Percentiles rank a stretch among this genome's conserved stretches.
phyloP scores from a whole-genome alignment of 2,888 invertebrate species.

The Tanypteryx hageni region DNA sequence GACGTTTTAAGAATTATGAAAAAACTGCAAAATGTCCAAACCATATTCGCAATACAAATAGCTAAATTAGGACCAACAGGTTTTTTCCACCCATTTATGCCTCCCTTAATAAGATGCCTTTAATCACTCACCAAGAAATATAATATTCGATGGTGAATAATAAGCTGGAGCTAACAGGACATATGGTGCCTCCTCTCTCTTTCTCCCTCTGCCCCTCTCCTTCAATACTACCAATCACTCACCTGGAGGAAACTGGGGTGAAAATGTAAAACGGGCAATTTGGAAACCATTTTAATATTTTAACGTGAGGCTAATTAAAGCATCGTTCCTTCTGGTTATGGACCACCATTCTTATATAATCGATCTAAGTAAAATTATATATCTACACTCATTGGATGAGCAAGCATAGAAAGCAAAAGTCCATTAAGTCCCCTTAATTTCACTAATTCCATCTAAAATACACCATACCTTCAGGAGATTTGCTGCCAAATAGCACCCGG shows the following conservation, averaged over 20 bases:
- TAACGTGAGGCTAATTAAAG: neutral
- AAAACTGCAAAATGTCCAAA: neutral
- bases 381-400: constrained; percentile 29
- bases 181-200: neutral
- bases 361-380: neutral
- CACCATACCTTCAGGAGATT: neutral
- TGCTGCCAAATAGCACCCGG: neutral
- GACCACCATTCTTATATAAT: neutral
- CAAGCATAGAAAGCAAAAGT: neutral
- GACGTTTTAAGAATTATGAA: constrained; percentile 1
- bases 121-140: neutral
- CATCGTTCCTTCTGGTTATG: neutral
- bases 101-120: neutral
- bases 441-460: neutral
- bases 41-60: constrained; percentile 43
- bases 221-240: neutral
- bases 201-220: too few species aligned
- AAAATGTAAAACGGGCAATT: constrained; percentile 24
- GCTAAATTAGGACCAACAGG: constrained; percentile 35
- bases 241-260: neutral
- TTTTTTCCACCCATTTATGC: neutral
- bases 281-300: constrained; percentile 6
- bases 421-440: constrained; percentile 14
- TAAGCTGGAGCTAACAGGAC: constrained; percentile 31
- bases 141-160: constrained; percentile 36